Conservation (phyloP, 1,140 invertebrate genomes). For the Musca domestica region DNA sequence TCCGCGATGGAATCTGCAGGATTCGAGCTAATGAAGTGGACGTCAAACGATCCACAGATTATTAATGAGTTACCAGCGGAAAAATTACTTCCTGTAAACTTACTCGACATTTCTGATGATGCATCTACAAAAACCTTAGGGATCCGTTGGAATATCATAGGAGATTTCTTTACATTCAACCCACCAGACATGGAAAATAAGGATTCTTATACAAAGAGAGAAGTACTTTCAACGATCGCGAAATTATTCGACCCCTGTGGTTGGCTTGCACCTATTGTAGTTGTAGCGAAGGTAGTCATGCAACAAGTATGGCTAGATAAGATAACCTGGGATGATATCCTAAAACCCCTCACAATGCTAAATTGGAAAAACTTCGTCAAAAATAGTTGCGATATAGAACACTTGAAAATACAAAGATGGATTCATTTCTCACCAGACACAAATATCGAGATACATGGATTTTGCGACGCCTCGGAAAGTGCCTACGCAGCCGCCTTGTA, state of each 20-base stretch:
- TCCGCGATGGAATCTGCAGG: background rate
- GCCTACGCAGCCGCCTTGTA: conserved; percentile 42
- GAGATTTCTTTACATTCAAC: no score
- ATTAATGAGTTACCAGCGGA: background rate
- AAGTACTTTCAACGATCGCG: conserved; percentile 23
- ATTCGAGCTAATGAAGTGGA: conserved; percentile 1
- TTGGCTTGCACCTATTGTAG: conserved; percentile 19
- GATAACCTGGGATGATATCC: conserved; percentile 49
- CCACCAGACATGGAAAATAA: background rate
- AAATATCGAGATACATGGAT: conserved; percentile 36
- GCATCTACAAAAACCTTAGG: background rate
- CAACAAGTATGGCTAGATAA: conserved; percentile 53
- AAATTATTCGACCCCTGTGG: conserved; percentile 24
- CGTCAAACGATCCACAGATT: background rate
- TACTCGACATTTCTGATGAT: background rate
- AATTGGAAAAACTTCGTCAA: background rate
- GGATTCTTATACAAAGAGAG: conserved; percentile 19
- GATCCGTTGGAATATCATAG: background rate
- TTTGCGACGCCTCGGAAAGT: conserved; percentile 36
- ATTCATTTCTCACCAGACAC: conserved; percentile 10
- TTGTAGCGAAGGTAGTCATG: conserved; percentile 54
- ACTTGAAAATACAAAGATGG: conserved; percentile 31
- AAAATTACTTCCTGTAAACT: background rate
- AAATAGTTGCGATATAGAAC: background rate
- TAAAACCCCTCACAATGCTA: conserved; percentile 29